phyloP scores from a whole-genome alignment of 1,140 invertebrate genomes.

The Patella vulgata region DNA sequence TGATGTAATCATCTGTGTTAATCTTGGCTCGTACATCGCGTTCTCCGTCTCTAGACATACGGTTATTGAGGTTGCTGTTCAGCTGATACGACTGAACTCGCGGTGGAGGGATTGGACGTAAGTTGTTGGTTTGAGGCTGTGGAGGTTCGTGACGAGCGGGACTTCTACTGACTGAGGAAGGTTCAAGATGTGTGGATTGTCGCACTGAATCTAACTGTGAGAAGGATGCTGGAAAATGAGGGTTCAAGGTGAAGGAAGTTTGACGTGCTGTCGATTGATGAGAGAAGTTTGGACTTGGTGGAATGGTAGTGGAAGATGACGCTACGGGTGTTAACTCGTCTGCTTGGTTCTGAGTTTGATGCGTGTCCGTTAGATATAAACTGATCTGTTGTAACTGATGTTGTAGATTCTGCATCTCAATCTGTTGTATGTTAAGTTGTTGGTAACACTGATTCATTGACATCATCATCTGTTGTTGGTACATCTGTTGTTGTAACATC shows the following conservation, averaged over 20 bases:
- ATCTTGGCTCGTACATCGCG: no score
- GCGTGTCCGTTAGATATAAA: slow-evolving; percentile 22
- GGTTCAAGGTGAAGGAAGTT: slow-evolving; percentile 25
- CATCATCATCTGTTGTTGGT: slow-evolving; percentile 61
- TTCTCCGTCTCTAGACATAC: no score
- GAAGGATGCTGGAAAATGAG: slow-evolving; percentile 10
- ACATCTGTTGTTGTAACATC: slow-evolving; percentile 48
- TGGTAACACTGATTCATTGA: slow-evolving; percentile 58
- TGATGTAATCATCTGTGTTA: no score
- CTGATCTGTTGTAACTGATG: slow-evolving; percentile 27
- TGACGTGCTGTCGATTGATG: slow-evolving; percentile 15
- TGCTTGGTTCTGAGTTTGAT: not conserved
- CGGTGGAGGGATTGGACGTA: slow-evolving; percentile 8
- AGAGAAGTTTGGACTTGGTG: slow-evolving; percentile 18
- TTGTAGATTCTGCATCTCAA: slow-evolving; percentile 53
- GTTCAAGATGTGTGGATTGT: not conserved
- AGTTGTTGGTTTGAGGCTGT: slow-evolving; percentile 5
- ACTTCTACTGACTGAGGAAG: not conserved
- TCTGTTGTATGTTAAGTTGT: slow-evolving; percentile 57
- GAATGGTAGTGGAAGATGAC: not conserved
- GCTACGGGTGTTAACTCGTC: not conserved
- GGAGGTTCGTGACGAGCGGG: not conserved
- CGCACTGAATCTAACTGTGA: not conserved
- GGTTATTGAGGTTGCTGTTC: no score
- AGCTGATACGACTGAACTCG: slow-evolving; percentile 6